A percentile compares a stretch with the other conserved stretches of the same genome.
Evolutionary conservation across 2,797 vertebrate species (phyloP).

Genomic region (Poecilia gillii): DNA sequence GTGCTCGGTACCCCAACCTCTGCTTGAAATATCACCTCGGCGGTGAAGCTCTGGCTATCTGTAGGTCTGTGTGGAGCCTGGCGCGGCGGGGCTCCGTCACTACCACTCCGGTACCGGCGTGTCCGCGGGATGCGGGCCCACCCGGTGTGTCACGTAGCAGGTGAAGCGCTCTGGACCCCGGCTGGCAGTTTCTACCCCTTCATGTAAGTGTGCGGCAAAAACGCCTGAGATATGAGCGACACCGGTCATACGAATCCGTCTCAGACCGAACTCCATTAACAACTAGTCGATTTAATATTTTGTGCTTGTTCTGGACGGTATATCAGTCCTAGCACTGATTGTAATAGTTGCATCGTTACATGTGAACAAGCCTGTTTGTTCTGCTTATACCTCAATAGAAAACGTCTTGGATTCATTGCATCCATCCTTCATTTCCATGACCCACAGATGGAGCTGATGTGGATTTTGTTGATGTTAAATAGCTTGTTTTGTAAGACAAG

Average conservation of each 20-base stretch:
- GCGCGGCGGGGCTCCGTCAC: conserved; percentile 49
- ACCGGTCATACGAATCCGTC: conserved; percentile 18
- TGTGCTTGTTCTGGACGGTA: not conserved
- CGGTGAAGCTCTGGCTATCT: conserved; percentile 45
- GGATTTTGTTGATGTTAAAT: conserved; percentile 12
- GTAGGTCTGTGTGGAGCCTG: conserved; percentile 75
- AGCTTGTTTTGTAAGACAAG: conserved; percentile 28
- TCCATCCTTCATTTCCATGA: not conserved
- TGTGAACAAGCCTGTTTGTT: not conserved
- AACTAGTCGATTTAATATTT: conserved; percentile 6
- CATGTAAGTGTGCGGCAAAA: conserved; percentile 56
- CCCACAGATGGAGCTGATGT: conserved; percentile 16
- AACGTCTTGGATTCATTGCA: not conserved
- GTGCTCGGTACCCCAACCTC: conserved; percentile 77
- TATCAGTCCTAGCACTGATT: not conserved
- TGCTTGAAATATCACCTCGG: conserved; percentile 60
- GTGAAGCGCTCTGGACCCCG: conserved; percentile 54
- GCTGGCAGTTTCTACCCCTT: conserved; percentile 50
- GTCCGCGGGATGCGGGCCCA: conserved; percentile 48
- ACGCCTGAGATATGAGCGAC: conserved; percentile 11
- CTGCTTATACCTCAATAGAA: not conserved
- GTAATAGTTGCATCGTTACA: not conserved
- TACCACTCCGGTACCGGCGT: conserved; percentile 39
- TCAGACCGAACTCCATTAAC: conserved; percentile 42
- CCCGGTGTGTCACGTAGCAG: conserved; percentile 45